Percentiles rank a stretch among this genome's conserved stretches.
Evolutionary conservation across 2,888 invertebrate species (phyloP).

Genomic region (Diloba caeruleocephala): DNA sequence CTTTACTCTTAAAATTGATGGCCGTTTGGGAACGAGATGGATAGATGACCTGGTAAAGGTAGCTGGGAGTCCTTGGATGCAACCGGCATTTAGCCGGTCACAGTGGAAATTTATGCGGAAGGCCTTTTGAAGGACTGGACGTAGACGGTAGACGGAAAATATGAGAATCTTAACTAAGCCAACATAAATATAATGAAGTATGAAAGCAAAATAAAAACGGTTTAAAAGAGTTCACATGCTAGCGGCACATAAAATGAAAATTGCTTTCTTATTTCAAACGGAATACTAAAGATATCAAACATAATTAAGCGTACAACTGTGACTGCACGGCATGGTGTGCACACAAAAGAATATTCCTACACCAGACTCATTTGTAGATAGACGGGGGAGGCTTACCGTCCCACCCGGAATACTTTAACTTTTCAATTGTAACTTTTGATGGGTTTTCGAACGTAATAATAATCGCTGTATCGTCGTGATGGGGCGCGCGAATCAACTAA

Average conservation of each 20-base stretch:
- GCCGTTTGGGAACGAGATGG: no score
- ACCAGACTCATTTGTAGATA: slow-evolving; percentile 86
- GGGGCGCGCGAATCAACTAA: slow-evolving; percentile 84
- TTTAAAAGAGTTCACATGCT: slow-evolving; percentile 36
- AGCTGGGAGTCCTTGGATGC: no score
- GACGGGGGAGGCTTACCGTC: slow-evolving; percentile 78
- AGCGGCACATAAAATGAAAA: slow-evolving; percentile 51
- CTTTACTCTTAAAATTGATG: no score
- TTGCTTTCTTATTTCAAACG: slow-evolving; percentile 54
- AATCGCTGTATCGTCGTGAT: slow-evolving; percentile 84
- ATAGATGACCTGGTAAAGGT: no score
- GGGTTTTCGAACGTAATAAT: slow-evolving; percentile 89
- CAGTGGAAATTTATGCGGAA: no score
- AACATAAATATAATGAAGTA: slow-evolving; percentile 17
- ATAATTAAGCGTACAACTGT: slow-evolving; percentile 64
- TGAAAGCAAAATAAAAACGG: slow-evolving; percentile 14
- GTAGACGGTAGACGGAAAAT: no score
- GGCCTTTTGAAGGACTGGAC: no score
- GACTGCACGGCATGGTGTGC: slow-evolving; percentile 66
- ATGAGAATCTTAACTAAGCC: slow-evolving; percentile 10
- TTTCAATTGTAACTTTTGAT: slow-evolving; percentile 90
- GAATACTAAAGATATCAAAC: slow-evolving; percentile 61
- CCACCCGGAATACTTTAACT: slow-evolving; percentile 88
- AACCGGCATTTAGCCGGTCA: no score
- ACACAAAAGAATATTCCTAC: slow-evolving; percentile 84